Percentiles rank a stretch among this genome's conserved stretches.
phyloP scores from a whole-genome alignment of 1,140 invertebrate species.

The Venustaconcha ellipsiformis region DNA sequence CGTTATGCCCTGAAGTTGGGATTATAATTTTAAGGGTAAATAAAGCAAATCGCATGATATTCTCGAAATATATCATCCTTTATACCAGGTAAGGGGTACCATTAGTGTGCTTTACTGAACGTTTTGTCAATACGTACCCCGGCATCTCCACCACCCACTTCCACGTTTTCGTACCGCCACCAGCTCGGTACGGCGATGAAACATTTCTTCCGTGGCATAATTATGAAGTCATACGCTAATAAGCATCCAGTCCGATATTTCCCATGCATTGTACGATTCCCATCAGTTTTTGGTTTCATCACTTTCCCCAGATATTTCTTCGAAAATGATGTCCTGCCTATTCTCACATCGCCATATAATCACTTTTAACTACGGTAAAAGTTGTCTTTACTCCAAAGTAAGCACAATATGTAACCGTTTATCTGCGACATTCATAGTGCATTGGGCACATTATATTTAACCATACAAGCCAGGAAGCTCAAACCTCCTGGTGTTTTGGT shows the following conservation, averaged over 20 bases:
- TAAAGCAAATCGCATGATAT: too few species aligned
- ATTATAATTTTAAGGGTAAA: too few species aligned
- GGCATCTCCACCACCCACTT: neutral
- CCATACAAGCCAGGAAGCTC: neutral
- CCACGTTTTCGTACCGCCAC: neutral
- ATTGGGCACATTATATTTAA: neutral
- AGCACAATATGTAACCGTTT: neutral
- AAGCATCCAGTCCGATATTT: neutral
- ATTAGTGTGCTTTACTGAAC: neutral
- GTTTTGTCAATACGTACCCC: conserved; percentile 4
- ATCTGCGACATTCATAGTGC: neutral
- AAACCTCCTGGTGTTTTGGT: neutral
- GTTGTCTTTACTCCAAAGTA: neutral
- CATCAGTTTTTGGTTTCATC: neutral
- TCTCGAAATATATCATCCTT: neutral
- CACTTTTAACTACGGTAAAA: too few species aligned
- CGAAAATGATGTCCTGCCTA: too few species aligned
- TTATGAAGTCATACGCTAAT: neutral
- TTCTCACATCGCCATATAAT: too few species aligned
- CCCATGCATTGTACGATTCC: neutral
- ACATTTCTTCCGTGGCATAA: neutral
- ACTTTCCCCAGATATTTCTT: neutral
- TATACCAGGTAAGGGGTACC: conserved; percentile 7
- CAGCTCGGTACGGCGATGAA: neutral
- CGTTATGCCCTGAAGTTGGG: too few species aligned